Conservation (phyloP, 2,888 invertebrate species). For the Sphaerophoria taeniata region DNA sequence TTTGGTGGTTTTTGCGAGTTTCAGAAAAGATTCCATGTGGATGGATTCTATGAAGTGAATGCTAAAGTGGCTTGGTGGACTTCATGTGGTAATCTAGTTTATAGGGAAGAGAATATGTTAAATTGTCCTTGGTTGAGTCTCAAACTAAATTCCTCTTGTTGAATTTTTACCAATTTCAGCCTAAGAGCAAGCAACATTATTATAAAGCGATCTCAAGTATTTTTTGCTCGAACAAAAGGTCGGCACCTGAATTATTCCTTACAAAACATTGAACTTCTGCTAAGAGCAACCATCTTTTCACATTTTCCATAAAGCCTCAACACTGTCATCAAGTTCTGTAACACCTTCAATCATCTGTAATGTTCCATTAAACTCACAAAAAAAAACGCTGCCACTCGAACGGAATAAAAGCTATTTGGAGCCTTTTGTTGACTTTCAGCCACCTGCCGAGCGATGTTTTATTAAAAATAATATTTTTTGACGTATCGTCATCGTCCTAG, state of each 20-base stretch:
- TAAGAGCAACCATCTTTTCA: not conserved
- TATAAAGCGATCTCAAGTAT: too few species aligned
- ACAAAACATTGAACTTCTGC: constrained; percentile 2
- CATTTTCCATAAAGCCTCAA: not conserved
- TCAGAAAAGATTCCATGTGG: constrained; percentile 48
- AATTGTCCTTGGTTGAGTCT: not conserved
- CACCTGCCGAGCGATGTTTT: constrained; percentile 54
- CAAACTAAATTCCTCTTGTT: too few species aligned
- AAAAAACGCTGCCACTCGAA: constrained; percentile 11
- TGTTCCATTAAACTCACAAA: constrained; percentile 25
- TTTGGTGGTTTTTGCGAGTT: constrained; percentile 52
- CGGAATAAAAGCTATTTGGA: constrained; percentile 9
- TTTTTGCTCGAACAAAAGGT: too few species aligned
- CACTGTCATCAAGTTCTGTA: constrained; percentile 23
- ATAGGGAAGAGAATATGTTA: not conserved
- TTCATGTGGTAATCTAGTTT: constrained; percentile 26
- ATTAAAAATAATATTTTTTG: constrained; percentile 65
- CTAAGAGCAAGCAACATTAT: too few species aligned
- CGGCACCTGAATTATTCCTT: not conserved
- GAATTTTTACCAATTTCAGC: too few species aligned
- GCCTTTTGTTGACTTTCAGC: constrained; percentile 14
- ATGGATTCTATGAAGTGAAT: constrained; percentile 31
- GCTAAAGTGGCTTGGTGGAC: constrained; percentile 51
- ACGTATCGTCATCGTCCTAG: constrained; percentile 24
- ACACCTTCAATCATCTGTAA: constrained; percentile 34